A percentile compares a stretch with the other conserved stretches of the same genome.
phyloP scores from a whole-genome alignment of 2,888 invertebrate species.

The Cheilosia variabilis region DNA sequence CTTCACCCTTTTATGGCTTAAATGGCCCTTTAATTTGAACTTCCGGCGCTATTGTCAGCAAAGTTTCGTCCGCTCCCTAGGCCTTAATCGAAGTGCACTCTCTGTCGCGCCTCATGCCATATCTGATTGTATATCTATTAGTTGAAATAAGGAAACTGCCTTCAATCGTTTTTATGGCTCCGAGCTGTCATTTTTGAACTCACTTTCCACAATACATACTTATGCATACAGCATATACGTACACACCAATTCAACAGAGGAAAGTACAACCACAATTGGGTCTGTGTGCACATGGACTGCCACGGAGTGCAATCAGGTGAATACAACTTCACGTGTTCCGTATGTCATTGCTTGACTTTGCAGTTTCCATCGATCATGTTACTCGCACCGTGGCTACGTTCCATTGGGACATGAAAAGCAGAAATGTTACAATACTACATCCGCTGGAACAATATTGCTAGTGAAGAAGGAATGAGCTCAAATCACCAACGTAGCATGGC shows the following conservation, averaged over 20 bases:
- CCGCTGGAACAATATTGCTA: constrained; percentile 40
- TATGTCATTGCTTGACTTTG: constrained; percentile 57
- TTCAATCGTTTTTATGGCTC: constrained; percentile 19
- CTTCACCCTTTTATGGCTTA: constrained; percentile 24
- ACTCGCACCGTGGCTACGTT: constrained; percentile 22
- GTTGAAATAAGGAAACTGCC: constrained; percentile 34
- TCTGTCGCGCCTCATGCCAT: constrained; percentile 19
- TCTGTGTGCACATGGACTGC: constrained; percentile 8
- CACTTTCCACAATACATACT: constrained; percentile 25
- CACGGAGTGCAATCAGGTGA: constrained; percentile 62
- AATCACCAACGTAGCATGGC: constrained; percentile 46
- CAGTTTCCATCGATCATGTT: constrained; percentile 66
- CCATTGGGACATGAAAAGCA: constrained; percentile 40
- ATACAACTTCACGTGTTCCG: constrained; percentile 54
- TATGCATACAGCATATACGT: neutral
- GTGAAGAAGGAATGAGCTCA: constrained; percentile 28
- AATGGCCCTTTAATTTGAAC: constrained; percentile 61
- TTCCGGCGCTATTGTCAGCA: constrained; percentile 42
- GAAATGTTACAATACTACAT: constrained; percentile 17
- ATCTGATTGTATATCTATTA: neutral
- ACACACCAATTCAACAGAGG: neutral
- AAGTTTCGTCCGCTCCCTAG: constrained; percentile 6
- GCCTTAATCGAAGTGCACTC: constrained; percentile 30
- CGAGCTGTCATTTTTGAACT: constrained; percentile 10
- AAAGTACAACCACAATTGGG: constrained; percentile 26